A percentile compares a stretch with the other conserved stretches of the same genome.
These are phyloP conservation scores for Siderastrea siderea DNA, from an alignment of 92 coral and sea anemone species.

Conservation along the genomic window DNA sequence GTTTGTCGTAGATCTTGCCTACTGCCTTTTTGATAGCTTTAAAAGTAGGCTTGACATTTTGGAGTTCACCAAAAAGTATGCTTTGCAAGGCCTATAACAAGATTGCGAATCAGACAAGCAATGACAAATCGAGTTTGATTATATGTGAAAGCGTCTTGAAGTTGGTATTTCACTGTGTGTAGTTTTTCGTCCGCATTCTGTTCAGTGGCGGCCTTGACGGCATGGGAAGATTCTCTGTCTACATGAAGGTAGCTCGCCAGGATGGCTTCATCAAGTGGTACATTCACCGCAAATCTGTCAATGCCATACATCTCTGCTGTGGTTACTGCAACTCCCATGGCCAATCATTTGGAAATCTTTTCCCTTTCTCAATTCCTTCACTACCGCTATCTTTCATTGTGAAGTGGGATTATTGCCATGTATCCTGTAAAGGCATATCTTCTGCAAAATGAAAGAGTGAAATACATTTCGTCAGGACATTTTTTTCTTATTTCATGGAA, in stretches of 20 bases:
- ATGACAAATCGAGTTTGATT: neutral
- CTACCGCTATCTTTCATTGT: neutral
- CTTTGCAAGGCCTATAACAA: too few species aligned
- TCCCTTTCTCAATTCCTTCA: neutral
- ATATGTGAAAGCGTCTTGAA: neutral
- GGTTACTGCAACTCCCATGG: neutral
- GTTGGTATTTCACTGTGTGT: neutral
- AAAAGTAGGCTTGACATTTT: constrained; percentile 26
- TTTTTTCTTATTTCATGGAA: too few species aligned
- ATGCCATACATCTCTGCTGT: constrained; percentile 15
- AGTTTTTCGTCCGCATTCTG: neutral
- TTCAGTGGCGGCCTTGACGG: neutral
- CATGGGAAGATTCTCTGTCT: neutral
- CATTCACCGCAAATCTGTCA: constrained; percentile 13
- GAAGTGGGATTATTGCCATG: neutral
- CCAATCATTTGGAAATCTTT: constrained; percentile 13
- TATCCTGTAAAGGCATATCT: neutral
- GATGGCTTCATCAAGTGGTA: constrained; percentile 1
- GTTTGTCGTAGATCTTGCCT: constrained; percentile 24
- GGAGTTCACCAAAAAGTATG: too few species aligned
- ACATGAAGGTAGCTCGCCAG: neutral
- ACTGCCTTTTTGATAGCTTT: constrained; percentile 43
- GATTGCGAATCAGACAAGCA: neutral
- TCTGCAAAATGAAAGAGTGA: neutral
- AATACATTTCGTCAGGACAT: neutral